Evolutionary conservation across 2,113 vertebrate species (phyloP), one percentile per base, ranked within the genome.

Genomic region (Mustelus asterias): DNA sequence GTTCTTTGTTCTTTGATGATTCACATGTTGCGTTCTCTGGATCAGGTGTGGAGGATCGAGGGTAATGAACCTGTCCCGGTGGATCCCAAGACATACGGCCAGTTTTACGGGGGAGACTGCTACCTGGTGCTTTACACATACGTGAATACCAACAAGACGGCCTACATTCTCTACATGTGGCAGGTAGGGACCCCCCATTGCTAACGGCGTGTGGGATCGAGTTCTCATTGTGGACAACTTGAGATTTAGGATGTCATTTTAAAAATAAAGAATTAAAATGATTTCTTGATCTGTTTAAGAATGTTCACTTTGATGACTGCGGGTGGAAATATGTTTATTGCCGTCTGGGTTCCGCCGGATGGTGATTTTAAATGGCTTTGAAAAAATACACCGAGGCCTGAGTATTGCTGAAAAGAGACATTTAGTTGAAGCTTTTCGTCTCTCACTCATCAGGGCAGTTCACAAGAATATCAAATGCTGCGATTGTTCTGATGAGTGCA

Each of bases 61-160:
- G 96, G 98, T n/a, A 83, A 98, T 96, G 97, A 98, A 94, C 97
- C 98, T 97, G 97, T 97, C 26, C 98, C 98, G 0, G 98, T 99
- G 1, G 96, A 98, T 13, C 98, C 97, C 48, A 98, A 96, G 92
- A 98, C 96, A 0, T 98, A 98, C 0, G 98, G 98, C 14, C 98
- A 98, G 97, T 99, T 99, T 96, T 99, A 99, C 0, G 98, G 98
- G 44, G 98, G 98, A 10, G 98, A 99, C 96, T 99, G 98, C 97
- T 99, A 99, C 97, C 96, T 99, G 96, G 97, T 99, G 92, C 96
- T 99, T 41, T 99, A 99, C 96, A 98, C 98, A 1, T 99, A 99
- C 97, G 96, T 96, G 95, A 97, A 96, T 89, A 97, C 97, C 26
- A 97, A 97, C 96, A 97, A 97, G 96, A 97, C 97, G 41, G 98